Conservation (phyloP, 2,888 invertebrate species). For the Meta bourneti region DNA sequence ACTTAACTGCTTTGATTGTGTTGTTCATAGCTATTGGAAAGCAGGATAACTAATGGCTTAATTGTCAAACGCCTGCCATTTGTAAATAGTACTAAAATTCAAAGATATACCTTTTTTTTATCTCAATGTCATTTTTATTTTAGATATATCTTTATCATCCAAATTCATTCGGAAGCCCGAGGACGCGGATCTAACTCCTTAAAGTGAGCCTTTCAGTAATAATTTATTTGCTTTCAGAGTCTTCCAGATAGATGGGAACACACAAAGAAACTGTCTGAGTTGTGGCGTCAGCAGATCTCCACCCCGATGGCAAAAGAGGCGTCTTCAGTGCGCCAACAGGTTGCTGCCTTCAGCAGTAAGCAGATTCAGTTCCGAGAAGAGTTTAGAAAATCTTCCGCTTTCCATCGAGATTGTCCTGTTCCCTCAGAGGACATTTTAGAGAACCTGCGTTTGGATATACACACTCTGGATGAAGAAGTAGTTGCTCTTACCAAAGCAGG, state of each 20-base stretch:
- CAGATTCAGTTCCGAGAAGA: conserved; percentile 92
- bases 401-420: conserved; percentile 87
- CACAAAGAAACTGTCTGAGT: conserved; percentile 93
- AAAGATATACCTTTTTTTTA: too few species aligned
- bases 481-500: conserved; percentile 92
- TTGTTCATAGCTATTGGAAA: too few species aligned
- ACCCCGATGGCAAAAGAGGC: conserved; percentile 97
- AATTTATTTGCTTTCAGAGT: conserved; percentile 84
- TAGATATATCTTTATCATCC: too few species aligned
- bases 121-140: too few species aligned
- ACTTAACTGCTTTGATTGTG: too few species aligned
- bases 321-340: conserved; percentile 91
- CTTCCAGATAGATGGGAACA: conserved; percentile 97
- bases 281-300: conserved; percentile 95
- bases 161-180: too few species aligned
- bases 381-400: conserved; percentile 87
- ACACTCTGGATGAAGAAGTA: conserved; percentile 92
- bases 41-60: too few species aligned
- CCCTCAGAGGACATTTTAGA: conserved; percentile 88
- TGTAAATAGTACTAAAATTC: too few species aligned
- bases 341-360: conserved; percentile 90
- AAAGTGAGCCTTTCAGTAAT: too few species aligned
- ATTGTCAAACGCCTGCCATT: too few species aligned
- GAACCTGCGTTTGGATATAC: conserved; percentile 88
- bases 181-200: too few species aligned